phyloP scores from a whole-genome alignment of 2,113 vertebrate species.

The Archilochus colubris region DNA sequence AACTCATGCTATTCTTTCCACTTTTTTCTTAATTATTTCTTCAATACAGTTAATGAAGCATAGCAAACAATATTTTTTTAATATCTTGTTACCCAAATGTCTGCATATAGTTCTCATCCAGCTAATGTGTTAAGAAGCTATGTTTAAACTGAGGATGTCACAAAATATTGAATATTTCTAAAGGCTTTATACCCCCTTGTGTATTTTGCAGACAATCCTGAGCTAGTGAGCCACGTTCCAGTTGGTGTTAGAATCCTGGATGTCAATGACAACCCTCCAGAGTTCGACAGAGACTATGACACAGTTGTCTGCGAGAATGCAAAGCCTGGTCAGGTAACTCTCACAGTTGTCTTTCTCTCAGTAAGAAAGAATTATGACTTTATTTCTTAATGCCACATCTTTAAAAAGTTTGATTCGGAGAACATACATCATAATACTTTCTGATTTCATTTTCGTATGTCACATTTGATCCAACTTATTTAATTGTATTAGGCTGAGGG shows the following conservation, averaged over 20 bases:
- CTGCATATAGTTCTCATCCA: neutral
- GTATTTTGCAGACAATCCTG: slow-evolving; percentile 87
- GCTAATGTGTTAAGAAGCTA: neutral
- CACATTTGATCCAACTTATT: neutral
- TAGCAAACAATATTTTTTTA: slow-evolving; percentile 23
- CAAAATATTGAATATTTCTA: neutral
- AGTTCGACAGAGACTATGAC: slow-evolving; percentile 87
- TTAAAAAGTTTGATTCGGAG: neutral
- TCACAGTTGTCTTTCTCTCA: neutral
- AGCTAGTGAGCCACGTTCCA: slow-evolving; percentile 85
- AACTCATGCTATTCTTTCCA: neutral
- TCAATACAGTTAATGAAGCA: slow-evolving; percentile 27
- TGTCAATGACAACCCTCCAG: slow-evolving; percentile 92
- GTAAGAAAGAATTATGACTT: neutral
- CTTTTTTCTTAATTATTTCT: neutral
- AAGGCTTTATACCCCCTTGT: slow-evolving; percentile 10
- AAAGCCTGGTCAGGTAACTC: slow-evolving; percentile 89
- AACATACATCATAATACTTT: neutral
- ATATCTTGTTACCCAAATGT: neutral
- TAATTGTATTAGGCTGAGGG: neutral
- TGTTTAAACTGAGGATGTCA: neutral
- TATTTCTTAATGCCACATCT: neutral
- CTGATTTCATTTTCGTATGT: neutral
- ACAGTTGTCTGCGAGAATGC: slow-evolving; percentile 93
- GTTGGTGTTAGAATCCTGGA: slow-evolving; percentile 92